Conservation (phyloP, 2,888 invertebrate genomes). For the Trachelus tabidus region DNA sequence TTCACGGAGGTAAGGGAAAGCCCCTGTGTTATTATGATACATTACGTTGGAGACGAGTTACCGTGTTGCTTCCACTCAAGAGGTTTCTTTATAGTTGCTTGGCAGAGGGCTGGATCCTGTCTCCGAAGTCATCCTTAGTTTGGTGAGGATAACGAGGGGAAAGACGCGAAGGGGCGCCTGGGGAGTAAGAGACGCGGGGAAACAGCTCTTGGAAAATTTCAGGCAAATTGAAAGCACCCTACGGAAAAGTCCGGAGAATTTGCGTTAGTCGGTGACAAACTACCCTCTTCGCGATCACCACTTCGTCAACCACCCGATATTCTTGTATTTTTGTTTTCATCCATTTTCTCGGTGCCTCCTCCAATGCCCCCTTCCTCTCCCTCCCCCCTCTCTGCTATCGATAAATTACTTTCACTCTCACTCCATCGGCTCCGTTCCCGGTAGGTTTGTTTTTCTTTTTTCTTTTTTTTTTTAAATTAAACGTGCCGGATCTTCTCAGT, state of each 20-base stretch:
- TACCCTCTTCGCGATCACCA: background rate
- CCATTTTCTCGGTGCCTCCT: too few relatives aligned
- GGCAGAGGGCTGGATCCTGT: background rate
- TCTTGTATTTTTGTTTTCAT: too few relatives aligned
- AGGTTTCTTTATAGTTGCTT: background rate
- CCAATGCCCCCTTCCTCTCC: too few relatives aligned
- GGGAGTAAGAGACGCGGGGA: background rate
- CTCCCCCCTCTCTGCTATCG: too few relatives aligned
- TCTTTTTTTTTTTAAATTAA: too few relatives aligned
- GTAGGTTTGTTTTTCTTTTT: too few relatives aligned
- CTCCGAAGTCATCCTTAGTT: background rate
- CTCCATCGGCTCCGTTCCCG: too few relatives aligned
- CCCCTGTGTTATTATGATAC: background rate
- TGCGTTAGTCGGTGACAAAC: background rate
- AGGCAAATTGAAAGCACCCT: background rate
- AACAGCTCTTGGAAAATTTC: constrained; percentile 1
- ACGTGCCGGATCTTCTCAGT: too few relatives aligned
- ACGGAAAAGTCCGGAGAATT: background rate
- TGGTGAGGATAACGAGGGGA: too few relatives aligned
- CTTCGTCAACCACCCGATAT: background rate
- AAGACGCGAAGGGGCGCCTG: too few relatives aligned
- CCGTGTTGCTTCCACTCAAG: background rate
- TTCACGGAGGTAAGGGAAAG: constrained; percentile 79
- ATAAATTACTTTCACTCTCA: too few relatives aligned
- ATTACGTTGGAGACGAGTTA: too few relatives aligned